Conservation (phyloP, 2,113 vertebrate genomes). For the Heterotilapia buettikoferi region DNA sequence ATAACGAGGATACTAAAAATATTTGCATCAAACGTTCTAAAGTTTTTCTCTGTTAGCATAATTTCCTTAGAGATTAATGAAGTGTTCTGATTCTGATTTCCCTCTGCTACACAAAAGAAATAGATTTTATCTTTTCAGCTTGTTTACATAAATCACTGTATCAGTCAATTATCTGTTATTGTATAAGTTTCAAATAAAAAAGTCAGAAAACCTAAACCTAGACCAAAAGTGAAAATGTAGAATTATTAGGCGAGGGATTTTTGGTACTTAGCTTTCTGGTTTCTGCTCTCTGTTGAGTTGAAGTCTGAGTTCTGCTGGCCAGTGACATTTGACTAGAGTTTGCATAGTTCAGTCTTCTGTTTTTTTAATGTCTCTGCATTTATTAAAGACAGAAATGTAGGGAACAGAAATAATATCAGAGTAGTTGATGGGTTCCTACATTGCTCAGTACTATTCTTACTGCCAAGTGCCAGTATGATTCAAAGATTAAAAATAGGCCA, state of each 20-base stretch:
- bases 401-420: background rate
- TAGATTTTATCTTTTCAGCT: background rate
- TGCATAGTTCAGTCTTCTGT: background rate
- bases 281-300: background rate
- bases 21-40: background rate
- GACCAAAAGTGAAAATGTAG: background rate
- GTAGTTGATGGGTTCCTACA: background rate
- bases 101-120: background rate
- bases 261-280: background rate
- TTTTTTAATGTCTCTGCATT: background rate
- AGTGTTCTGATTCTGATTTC: background rate
- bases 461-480: background rate
- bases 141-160: background rate
- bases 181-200: background rate
- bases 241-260: rapidly evolving
- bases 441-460: background rate
- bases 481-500: background rate
- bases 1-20: background rate
- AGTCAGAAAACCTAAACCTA: background rate
- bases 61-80: background rate
- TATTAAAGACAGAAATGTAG: background rate
- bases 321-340: background rate
- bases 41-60: background rate
- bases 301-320: background rate
- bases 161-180: background rate